Evolutionary conservation across 2,797 vertebrate species (phyloP), one percentile per base, ranked within the genome.

Genomic region (Poeciliopsis turneri): DNA sequence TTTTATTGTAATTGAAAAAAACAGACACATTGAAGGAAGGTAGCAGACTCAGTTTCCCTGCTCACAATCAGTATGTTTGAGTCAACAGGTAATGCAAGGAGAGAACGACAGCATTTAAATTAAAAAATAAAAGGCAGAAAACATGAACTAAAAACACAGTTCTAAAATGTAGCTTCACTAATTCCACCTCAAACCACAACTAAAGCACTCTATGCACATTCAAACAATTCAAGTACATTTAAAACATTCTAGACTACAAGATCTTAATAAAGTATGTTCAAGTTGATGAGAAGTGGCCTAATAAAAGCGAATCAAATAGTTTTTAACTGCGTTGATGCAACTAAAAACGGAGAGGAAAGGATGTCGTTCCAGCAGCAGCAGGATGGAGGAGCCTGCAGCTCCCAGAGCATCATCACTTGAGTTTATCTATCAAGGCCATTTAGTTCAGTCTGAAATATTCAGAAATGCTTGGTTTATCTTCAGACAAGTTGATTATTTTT

Each of bases 1-100:
- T 90, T 94, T 94, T 93, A 93, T 94, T 94, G 71, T 69, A 79
- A 61, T 76, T 16, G 71, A 81, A 88, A 89, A 84, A 88, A 59
- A 79, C 68, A 81, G 71, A 88, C 49, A 88, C 74, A 83, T 85
- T 25, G 83, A 83, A 89, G 89, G 73, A 92, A 90, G 89, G 89
- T 79, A 88, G 88, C 75, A 79, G 80, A 84, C 73, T 83, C 70
- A 84, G 74, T 30, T 78, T 81, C 49, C 43, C 49, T 61, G 74
- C 30, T 76, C 73, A 30, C 25, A 46, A n/a, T 81, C 75, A 2
- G 1, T 33, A 33, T 3, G 33, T 33, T 33, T 33, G 33, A 33
- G 33, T 33, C 33, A 33, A 13, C 39, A 74, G 30, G 41, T 33
- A 10, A 55, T n/a, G 28, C 66, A 16, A 59, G 16, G 9, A 30